These are phyloP conservation scores for Girardinichthys multiradiatus DNA, from an alignment of 2,113 vertebrate genomes.

Conservation along the genomic window DNA sequence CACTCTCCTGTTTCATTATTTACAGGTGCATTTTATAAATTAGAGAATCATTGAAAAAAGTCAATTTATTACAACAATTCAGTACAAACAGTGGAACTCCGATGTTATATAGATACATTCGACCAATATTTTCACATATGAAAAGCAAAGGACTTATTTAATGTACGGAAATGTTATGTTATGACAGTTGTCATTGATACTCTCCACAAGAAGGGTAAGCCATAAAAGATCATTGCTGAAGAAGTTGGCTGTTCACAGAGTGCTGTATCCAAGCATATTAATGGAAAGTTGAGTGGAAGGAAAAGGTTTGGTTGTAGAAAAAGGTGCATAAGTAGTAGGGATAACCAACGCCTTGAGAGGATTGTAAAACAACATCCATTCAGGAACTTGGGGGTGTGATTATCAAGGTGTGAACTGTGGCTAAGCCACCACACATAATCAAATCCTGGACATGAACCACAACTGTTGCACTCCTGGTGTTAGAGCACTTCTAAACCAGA, in stretches of 20 bases:
- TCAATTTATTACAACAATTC: not conserved
- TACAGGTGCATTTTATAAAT: not conserved
- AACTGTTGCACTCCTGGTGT: slow-evolving; percentile 18
- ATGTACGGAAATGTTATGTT: too few relatives aligned
- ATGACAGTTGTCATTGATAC: not conserved
- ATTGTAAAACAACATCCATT: not conserved
- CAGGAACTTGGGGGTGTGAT: not conserved
- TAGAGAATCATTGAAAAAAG: not conserved
- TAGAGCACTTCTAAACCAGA: not conserved
- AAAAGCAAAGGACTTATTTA: too few relatives aligned
- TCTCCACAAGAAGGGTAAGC: not conserved
- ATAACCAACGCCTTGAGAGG: not conserved
- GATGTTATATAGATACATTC: not conserved
- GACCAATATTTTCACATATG: not conserved
- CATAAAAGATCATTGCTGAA: not conserved
- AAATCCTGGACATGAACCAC: not conserved
- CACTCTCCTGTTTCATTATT: slow-evolving; percentile 1
- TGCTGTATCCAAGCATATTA: not conserved
- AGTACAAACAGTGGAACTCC: not conserved
- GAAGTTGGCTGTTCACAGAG: not conserved
- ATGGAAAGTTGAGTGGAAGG: not conserved
- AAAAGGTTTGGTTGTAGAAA: not conserved
- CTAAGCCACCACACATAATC: not conserved
- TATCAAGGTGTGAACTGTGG: too few relatives aligned
- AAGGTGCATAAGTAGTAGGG: not conserved